Conservation (phyloP, 1,140 invertebrate genomes). For the Drosophila sucinea region DNA sequence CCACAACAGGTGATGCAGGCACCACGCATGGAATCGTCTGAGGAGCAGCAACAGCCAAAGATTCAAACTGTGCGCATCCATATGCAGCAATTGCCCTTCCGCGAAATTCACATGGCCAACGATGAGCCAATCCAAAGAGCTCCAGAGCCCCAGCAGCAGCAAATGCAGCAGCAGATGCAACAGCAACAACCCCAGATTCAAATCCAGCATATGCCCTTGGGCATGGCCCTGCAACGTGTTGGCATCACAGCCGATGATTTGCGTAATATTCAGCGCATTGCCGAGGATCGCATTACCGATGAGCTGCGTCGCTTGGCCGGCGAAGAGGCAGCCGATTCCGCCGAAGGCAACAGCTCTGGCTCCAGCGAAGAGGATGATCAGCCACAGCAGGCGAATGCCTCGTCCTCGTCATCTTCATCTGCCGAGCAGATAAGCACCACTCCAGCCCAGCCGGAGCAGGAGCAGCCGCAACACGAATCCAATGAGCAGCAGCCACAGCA, state of each 20-base stretch:
- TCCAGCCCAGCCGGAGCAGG: slow-evolving; percentile 31
- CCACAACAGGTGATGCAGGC: slow-evolving; percentile 83
- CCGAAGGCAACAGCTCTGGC: slow-evolving; percentile 54
- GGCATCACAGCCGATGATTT: slow-evolving; percentile 86
- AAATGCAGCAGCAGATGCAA: slow-evolving; percentile 37
- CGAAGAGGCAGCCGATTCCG: slow-evolving; percentile 80
- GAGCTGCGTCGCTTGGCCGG: slow-evolving; percentile 81
- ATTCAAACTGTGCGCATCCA: slow-evolving; percentile 81
- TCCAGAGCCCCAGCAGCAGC: slow-evolving; percentile 53
- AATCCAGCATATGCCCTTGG: slow-evolving; percentile 79
- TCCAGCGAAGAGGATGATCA: slow-evolving; percentile 80
- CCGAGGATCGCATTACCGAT: slow-evolving; percentile 83
- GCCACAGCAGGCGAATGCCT: slow-evolving; percentile 22
- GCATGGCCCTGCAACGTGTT: slow-evolving; percentile 82
- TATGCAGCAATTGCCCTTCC: slow-evolving; percentile 81
- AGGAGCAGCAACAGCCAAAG: slow-evolving; percentile 66
- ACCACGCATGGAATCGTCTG: slow-evolving; percentile 76
- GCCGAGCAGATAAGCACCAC: slow-evolving; percentile 48
- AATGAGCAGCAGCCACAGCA: slow-evolving; percentile 72
- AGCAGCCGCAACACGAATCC: slow-evolving; percentile 46
- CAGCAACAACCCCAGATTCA: slow-evolving; percentile 64
- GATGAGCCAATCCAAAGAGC: slow-evolving; percentile 77
- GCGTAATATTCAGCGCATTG: slow-evolving; percentile 85
- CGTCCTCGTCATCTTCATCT: slow-evolving; percentile 20
- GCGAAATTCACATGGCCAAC: slow-evolving; percentile 74